Conservation (phyloP, 2,113 vertebrate species). For the Miniopterus natalensis region DNA sequence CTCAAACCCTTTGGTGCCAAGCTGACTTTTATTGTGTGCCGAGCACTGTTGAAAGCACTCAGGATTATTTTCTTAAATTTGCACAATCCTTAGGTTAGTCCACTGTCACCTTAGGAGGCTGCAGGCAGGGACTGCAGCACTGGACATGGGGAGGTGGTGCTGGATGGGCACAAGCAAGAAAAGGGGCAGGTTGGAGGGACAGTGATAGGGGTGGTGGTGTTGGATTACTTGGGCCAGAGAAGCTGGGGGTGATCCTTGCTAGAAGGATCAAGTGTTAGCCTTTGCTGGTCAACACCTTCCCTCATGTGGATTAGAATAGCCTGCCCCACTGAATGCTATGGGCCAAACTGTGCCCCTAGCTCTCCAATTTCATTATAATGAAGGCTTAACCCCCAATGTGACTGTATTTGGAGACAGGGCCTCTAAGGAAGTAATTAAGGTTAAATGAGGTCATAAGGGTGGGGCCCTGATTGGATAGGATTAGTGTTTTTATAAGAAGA, state of each 20-base stretch:
- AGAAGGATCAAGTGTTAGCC: not conserved
- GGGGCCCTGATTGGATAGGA: not conserved
- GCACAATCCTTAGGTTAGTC: no score
- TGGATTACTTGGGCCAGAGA: not conserved
- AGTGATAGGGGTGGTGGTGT: not conserved
- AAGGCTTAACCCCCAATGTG: not conserved
- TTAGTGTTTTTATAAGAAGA: not conserved
- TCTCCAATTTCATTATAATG: not conserved
- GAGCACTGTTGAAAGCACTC: not conserved
- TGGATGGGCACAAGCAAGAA: not conserved
- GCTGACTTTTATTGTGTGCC: not conserved
- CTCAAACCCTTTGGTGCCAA: not conserved
- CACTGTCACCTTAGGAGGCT: not conserved
- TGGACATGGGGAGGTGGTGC: not conserved
- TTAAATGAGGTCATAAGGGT: not conserved
- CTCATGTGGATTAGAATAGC: not conserved
- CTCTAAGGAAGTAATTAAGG: not conserved
- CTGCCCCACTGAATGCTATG: not conserved
- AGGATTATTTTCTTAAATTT: not conserved
- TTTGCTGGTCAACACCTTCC: not conserved
- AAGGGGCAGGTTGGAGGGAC: not conserved
- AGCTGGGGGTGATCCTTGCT: not conserved
- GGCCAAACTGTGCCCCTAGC: not conserved
- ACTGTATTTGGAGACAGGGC: not conserved
- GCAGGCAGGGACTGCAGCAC: not conserved